Conservation (phyloP, 2,113 vertebrate genomes). For the Dasyurus viverrinus region DNA sequence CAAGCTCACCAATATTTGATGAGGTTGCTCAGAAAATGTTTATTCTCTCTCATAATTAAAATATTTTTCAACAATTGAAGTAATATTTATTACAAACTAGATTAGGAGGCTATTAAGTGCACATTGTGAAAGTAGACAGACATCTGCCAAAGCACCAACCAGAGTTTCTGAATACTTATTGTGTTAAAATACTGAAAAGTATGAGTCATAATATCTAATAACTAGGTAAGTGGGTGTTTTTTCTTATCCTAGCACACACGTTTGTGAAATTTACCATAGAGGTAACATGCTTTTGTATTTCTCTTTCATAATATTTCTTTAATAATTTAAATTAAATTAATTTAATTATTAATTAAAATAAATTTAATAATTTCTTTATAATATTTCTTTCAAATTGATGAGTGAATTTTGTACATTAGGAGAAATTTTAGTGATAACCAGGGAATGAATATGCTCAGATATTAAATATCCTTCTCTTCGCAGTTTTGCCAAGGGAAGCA, state of each 20-base stretch:
- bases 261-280: slow-evolving; percentile 9
- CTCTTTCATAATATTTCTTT: neutral
- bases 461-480: neutral
- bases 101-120: slow-evolving; percentile 25
- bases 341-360: too few relatives aligned
- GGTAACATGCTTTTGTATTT: neutral
- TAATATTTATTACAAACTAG: slow-evolving; percentile 9
- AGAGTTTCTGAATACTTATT: neutral
- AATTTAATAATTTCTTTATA: neutral
- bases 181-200: slow-evolving; percentile 2
- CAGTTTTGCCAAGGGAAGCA: slow-evolving; percentile 30
- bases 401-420: slow-evolving; percentile 53
- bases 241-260: neutral
- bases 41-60: slow-evolving; percentile 35
- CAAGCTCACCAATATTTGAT: neutral
- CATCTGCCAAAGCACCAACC: slow-evolving; percentile 50
- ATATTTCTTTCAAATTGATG: slow-evolving; percentile 57
- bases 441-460: neutral
- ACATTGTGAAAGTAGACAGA: slow-evolving; percentile 49
- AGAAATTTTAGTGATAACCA: slow-evolving; percentile 37
- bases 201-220: slow-evolving; percentile 38
- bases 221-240: neutral
- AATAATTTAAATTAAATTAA: too few relatives aligned
- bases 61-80: slow-evolving; percentile 3
- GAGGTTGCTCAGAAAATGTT: neutral